Evolutionary conservation across 2,113 vertebrate genomes (phyloP), one percentile per base, ranked within the genome.

Genomic region (Sinosuthora webbiana): DNA sequence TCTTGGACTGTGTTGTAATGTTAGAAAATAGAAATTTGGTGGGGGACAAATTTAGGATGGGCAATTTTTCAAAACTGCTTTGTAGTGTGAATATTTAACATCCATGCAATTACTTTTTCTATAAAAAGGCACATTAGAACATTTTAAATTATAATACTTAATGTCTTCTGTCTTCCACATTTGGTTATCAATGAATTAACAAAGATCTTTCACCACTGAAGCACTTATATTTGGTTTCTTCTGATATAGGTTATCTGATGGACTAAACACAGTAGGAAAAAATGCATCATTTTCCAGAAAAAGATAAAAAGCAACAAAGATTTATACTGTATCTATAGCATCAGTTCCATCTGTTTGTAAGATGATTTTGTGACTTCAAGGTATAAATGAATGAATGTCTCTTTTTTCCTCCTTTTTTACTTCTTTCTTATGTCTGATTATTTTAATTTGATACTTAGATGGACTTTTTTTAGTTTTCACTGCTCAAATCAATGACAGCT

Each of bases 31-130:
- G 89, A 83, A 95, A 85, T 78, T 89, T 80, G 69, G 92, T 89
- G 39, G 16, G 60, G 28, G 49, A 92, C 60, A 33, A 93, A 85
- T 95, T 98, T 96, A 87, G 79, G 62, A 87, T 28, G 67, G 85
- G 31, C 52, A 81, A 75, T 95, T 95, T 93, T 95, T 96, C 92
- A 95, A 77, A 92, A 89, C 41, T 94, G 14, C 64, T 89, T 97
- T 91, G 57, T 33, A 78, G 47, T 81, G 31, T 70, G 96, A 95
- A 93, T 96, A 87, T 88, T 97, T 94, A 97, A 96, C 74, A 87
- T 49, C n/a, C 28, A 78, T 56, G 88, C 93, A 92, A 94, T 94
- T 92, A 63, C 64, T 64, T 93, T 92, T 94, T 93, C 93, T 95
- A 81, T 91, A 94, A 97, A 95, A 97, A 79, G 67, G 20, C 83